phyloP scores from a whole-genome alignment of 1,140 invertebrate species.

The Leucophenga varia region DNA sequence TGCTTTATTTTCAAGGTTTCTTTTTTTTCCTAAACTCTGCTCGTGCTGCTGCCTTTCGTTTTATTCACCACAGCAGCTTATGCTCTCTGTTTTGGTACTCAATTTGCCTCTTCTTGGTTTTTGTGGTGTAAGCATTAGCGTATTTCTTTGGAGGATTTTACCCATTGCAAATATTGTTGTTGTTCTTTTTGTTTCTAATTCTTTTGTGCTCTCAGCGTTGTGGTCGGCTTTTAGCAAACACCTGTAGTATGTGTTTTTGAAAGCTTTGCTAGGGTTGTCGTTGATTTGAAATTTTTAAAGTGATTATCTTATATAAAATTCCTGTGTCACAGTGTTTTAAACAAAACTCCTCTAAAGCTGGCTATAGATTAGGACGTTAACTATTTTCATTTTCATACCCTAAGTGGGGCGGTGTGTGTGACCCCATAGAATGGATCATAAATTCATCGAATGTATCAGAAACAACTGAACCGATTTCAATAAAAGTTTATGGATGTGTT shows the following conservation, averaged over 20 bases:
- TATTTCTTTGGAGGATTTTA: constrained; percentile 4
- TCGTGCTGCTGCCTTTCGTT: neutral
- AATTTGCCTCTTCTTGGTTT: neutral
- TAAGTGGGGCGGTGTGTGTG: too few relatives aligned
- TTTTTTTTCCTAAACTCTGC: neutral
- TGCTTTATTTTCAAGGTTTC: too few relatives aligned
- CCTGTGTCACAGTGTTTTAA: too few relatives aligned
- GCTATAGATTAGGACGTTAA: too few relatives aligned
- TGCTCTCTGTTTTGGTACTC: neutral
- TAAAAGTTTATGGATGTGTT: too few relatives aligned
- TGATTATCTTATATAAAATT: neutral
- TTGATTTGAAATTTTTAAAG: neutral
- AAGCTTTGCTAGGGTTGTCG: neutral
- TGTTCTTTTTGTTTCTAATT: neutral
- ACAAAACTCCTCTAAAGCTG: too few relatives aligned
- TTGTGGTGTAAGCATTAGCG: too few relatives aligned
- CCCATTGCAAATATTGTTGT: constrained; percentile 8
- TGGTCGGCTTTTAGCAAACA: neutral
- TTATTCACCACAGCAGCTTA: neutral
- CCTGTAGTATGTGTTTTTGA: neutral
- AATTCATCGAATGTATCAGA: too few relatives aligned
- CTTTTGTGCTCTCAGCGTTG: neutral
- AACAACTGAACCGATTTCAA: too few relatives aligned
- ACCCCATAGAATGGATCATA: too few relatives aligned
- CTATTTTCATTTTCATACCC: neutral